phyloP scores from a whole-genome alignment of 1,140 invertebrate genomes.

The Nasonia vitripennis region DNA sequence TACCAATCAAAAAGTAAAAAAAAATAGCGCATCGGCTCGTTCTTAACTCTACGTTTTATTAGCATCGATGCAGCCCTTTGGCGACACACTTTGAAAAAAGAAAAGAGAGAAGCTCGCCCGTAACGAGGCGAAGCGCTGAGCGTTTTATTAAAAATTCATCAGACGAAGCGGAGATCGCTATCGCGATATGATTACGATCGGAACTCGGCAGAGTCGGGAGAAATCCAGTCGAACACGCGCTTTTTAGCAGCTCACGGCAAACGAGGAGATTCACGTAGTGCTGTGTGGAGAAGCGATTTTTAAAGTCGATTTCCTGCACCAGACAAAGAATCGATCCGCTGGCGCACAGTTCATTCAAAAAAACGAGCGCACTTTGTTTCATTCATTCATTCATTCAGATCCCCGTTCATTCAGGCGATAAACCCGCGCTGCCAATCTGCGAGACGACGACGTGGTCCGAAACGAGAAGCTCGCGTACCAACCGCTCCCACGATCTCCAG shows the following conservation, averaged over 20 bases:
- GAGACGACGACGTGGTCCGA: background rate
- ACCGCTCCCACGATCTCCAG: background rate
- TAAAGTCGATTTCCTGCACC: background rate
- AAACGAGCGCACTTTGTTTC: background rate
- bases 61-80: no score
- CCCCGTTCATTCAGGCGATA: background rate
- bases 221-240: no score
- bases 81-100: no score
- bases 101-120: background rate
- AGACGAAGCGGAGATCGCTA: slow-evolving; percentile 12
- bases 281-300: background rate
- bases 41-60: no score
- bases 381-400: slow-evolving; percentile 9
- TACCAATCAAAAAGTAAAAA: no score
- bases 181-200: background rate
- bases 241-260: background rate
- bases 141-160: slow-evolving; percentile 33
- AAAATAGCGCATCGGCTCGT: no score
- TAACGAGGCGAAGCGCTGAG: background rate
- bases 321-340: no score
- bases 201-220: no score
- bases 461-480: background rate
- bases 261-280: background rate
- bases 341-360: background rate
- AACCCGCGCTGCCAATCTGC: background rate